Conservation (phyloP, 2,113 vertebrate species). For the Corythornis cristatus region DNA sequence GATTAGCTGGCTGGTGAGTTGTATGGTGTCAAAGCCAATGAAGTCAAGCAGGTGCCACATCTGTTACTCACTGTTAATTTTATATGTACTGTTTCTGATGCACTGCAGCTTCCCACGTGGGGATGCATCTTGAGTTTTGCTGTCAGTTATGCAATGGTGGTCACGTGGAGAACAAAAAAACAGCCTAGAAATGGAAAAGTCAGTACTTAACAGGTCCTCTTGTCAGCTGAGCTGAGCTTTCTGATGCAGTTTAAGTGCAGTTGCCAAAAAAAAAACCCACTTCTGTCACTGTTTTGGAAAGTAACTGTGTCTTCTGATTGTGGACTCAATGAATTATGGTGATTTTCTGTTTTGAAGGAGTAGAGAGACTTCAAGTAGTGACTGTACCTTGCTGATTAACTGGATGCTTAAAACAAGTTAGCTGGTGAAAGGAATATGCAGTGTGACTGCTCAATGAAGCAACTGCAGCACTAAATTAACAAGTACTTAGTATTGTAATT, state of each 20-base stretch:
- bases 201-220: not conserved
- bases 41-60: conserved; percentile 9
- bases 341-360: conserved; percentile 13
- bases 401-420: not conserved
- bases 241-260: not conserved
- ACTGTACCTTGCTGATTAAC: not conserved
- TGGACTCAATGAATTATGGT: conserved; percentile 47
- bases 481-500: not conserved
- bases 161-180: not conserved
- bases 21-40: not conserved
- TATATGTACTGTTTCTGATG: conserved; percentile 20
- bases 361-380: conserved; percentile 11
- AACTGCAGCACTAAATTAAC: not conserved
- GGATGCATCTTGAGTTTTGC: not conserved
- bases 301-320: not conserved
- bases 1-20: not conserved
- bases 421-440: not conserved
- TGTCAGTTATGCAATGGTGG: not conserved
- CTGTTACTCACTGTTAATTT: conserved; percentile 23
- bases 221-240: conserved; percentile 22
- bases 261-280: conserved; percentile 59
- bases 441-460: not conserved
- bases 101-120: conserved; percentile 4
- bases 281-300: conserved; percentile 11
- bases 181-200: not conserved